These are phyloP conservation scores for Adelphocoris suturalis DNA, from an alignment of 2,888 invertebrate genomes.

Conservation along the genomic window DNA sequence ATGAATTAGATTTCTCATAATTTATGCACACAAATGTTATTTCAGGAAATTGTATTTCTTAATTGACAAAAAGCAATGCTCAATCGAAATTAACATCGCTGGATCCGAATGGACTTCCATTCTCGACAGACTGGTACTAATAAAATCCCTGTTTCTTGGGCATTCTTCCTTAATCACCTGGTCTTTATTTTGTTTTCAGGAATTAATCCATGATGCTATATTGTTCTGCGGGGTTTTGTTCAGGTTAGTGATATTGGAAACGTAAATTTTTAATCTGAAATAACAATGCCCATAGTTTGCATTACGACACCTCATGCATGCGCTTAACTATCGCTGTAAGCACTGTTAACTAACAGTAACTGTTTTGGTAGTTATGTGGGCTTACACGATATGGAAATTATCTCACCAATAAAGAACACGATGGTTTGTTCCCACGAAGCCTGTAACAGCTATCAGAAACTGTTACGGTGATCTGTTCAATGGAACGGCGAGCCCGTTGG, in stretches of 20 bases:
- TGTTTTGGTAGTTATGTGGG: not conserved
- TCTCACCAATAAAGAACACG: no score
- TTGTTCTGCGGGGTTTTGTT: constrained; percentile 48
- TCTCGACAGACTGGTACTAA: not conserved
- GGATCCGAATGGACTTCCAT: not conserved
- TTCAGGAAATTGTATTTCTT: no score
- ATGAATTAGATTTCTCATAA: no score
- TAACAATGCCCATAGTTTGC: not conserved
- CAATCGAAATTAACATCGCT: not conserved
- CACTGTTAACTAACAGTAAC: not conserved
- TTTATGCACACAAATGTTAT: no score
- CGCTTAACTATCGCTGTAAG: not conserved
- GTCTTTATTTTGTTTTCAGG: constrained; percentile 34
- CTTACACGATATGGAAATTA: no score
- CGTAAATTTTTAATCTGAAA: not conserved
- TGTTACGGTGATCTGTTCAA: no score
- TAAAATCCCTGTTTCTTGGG: no score
- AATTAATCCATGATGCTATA: constrained; percentile 54
- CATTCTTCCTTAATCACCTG: not conserved
- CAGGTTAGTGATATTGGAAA: constrained; percentile 32
- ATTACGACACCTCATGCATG: not conserved
- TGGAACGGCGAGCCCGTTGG: no score
- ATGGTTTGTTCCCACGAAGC: no score
- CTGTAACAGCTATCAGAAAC: no score
- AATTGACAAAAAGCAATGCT: no score